Evolutionary conservation across 37 sponge, comb jelly and placozoan genomes (phyloP).

Genomic region (Agelas oroides): DNA sequence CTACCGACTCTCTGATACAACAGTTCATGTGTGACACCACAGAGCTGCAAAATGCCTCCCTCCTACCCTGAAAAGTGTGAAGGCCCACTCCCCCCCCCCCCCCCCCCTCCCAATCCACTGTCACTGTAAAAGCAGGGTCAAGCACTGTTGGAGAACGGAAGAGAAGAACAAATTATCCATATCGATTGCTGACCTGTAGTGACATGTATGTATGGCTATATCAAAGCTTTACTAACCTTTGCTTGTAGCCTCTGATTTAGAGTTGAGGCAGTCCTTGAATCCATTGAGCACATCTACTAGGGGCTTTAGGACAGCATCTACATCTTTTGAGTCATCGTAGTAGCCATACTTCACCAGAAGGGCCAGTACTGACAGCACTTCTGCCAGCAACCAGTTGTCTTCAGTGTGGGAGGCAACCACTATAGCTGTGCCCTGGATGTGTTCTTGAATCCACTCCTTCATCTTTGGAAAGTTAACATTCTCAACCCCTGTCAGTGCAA

Average conservation of each 20-base stretch:
- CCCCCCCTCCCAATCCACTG: no score
- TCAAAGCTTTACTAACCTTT: no score
- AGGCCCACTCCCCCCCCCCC: no score
- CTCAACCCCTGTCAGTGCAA: constrained; percentile 68
- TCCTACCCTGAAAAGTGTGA: no score
- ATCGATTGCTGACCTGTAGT: no score
- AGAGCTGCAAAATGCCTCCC: no score
- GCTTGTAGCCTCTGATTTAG: not conserved
- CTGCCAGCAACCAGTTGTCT: constrained; percentile 12
- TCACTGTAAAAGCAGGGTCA: no score
- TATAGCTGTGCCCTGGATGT: not conserved
- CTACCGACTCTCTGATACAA: no score
- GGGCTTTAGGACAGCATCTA: constrained; percentile 33
- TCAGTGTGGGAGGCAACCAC: not conserved
- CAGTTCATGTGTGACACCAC: no score
- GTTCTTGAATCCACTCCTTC: constrained; percentile 53
- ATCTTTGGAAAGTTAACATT: constrained; percentile 61
- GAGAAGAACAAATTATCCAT: no score
- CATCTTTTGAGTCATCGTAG: constrained; percentile 45
- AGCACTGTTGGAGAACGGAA: no score
- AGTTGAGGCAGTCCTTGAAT: constrained; percentile 55
- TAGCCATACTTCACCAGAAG: constrained; percentile 67
- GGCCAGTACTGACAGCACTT: constrained; percentile 54
- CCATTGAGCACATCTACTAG: constrained; percentile 74
- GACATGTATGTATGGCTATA: no score